Base-by-base conservation (phyloP, 2,113 vertebrate genomes). In the Gymnocephalus cernua region DNA sequence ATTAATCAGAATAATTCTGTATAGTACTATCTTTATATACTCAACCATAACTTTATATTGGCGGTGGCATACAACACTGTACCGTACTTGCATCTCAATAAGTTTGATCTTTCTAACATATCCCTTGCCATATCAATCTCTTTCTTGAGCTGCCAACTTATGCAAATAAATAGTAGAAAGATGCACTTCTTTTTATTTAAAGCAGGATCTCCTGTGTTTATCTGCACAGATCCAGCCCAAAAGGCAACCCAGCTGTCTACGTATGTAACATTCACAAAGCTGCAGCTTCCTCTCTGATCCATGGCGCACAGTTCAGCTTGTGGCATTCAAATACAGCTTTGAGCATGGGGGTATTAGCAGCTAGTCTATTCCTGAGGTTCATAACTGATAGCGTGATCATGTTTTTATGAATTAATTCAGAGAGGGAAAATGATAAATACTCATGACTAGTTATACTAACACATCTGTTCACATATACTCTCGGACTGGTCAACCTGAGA, bases 301-400 rank as follows among this genome's bases (percentile, higher is more conserved):
- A 21, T 19, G 13, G 15, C 7, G 25, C 47, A 35, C 71, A 51
- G 18, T 48, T 61, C 29, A 54, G 45, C 58, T 58, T 50, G 44
- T 71, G 70, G 51, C 45, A 59, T 74, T 80, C 72, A 61, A 62
- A 79, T 16, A 14, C 44, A 74, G 74, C 70, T 62, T 61, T 62
- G 47, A 82, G 23, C 54, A 50, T 4, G 10, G 19, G 4, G 14
- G 51, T 32, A 41, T 70, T 41, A 79, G 48, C 70, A 69, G 57
- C 58, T 14, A 6, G 11, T 63, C 27, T 21, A 4, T 29, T 58
- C 23, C 12, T 45, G 25, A 47, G 38, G 25, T 62, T 74, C 27
- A 12, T 16, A 8, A 38, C 45, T 21, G 44, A 79, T 57, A 47
- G 7, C 6, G 12, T 51, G 41, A 70, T 80, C 32, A 65, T 45